phyloP scores from a whole-genome alignment of 2,888 invertebrate species.

The Therioaphis trifolii region DNA sequence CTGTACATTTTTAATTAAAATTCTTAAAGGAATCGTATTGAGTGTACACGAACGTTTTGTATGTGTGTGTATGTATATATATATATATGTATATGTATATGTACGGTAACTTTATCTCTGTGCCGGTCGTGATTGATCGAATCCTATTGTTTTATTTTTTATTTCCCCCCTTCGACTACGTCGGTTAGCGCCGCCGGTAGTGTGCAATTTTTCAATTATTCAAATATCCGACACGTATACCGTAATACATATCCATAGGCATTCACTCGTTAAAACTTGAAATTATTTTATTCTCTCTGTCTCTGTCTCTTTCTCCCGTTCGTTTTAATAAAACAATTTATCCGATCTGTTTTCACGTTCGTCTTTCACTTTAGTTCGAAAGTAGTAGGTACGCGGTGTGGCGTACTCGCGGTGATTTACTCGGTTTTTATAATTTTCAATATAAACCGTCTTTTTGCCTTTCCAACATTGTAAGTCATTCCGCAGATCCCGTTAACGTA shows the following conservation, averaged over 20 bases:
- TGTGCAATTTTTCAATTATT: neutral
- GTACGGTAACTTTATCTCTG: neutral
- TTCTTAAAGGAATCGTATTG: conserved; percentile 37
- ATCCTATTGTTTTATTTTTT: neutral
- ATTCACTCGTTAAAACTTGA: conserved; percentile 24
- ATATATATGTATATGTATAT: neutral
- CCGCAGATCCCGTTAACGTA: neutral
- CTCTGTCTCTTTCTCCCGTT: neutral
- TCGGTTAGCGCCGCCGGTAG: neutral
- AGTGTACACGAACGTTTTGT: neutral
- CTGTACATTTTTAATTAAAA: conserved; percentile 56
- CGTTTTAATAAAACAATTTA: neutral
- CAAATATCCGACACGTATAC: neutral
- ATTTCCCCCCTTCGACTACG: too few relatives aligned
- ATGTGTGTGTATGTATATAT: neutral
- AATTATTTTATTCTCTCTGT: neutral
- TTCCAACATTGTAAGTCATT: conserved; percentile 9
- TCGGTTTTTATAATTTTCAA: conserved; percentile 16
- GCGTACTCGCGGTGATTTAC: too few relatives aligned
- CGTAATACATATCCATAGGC: too few relatives aligned
- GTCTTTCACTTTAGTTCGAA: neutral
- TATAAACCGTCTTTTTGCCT: conserved; percentile 15
- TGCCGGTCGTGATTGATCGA: conserved; percentile 6
- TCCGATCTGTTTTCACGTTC: conserved; percentile 26
- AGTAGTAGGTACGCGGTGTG: neutral